Base-by-base conservation (phyloP, 2,797 vertebrate species). In the Morus bassanus region DNA sequence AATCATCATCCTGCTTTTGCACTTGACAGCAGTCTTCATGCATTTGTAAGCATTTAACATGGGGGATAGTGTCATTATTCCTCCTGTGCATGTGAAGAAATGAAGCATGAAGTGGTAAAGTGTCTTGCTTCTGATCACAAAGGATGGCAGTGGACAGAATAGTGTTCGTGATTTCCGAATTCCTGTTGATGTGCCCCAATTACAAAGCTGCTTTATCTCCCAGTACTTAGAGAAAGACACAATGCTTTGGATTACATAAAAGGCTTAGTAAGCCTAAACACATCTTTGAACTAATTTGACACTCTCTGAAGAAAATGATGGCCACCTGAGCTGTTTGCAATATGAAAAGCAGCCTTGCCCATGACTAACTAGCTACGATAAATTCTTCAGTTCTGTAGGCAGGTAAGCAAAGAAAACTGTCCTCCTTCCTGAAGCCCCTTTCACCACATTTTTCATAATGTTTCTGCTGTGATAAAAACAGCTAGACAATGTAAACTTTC, bases 31-130 rank as follows among this genome's bases (percentile, higher is more conserved):
- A 41, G 35, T 78, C 85, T 82, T 56, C 60, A 57, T 63, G 48
- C 69, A 25, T 27, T 35, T 57, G 60, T n/a, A 89, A 87, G 74
- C 60, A n/a, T 9, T 69, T 85, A 48, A 48, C 0, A 1, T 1
- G 6, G 37, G 65, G 33, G n/a, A 45, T 3, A 43, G 5, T 2
- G 48, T 33, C 0, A 3, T 28, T 56, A 63, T 76, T 78, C 24
- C 74, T 90, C 43, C 51, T 3, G 4, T 30, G n/a, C 0, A 3
- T 14, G 4, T 1, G 27, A 65, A 53, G 45, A 94, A 88, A 21
- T 0, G 0, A 37, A 88, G 94, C 6, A 0, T n/a, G 48, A 69
- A 56, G 69, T 8, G 0, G 3, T 5, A 12, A 41, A 35, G 39
- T 4, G 15, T 24, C 43, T 75, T 30, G 30, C 7, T 63, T 46